Conservation (phyloP, 2,113 vertebrate genomes). For the Macrotus californicus region DNA sequence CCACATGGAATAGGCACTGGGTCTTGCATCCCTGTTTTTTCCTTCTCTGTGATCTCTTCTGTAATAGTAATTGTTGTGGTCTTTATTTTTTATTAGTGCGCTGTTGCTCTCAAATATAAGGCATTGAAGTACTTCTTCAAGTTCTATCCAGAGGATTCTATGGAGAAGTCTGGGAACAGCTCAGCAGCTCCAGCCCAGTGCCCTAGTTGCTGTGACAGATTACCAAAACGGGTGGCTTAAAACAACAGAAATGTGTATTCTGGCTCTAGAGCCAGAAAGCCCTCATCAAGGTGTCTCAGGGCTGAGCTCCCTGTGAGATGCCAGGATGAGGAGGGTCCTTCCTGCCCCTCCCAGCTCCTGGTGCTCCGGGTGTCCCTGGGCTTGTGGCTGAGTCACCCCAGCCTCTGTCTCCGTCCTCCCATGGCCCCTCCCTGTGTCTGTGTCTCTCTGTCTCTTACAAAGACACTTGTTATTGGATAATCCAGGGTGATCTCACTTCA, state of each 20-base stretch:
- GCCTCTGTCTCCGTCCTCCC: background rate
- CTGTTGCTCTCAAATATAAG: background rate
- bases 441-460: background rate
- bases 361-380: rapidly evolving
- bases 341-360: too few relatives aligned
- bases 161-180: background rate
- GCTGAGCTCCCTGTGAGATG: background rate
- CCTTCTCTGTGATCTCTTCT: background rate
- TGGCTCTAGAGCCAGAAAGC: background rate
- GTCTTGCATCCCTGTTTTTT: background rate
- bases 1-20: rapidly evolving
- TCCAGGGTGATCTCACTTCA: background rate
- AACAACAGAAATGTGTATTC: rapidly evolving
- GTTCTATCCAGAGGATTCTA: background rate
- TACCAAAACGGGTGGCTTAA: rapidly evolving
- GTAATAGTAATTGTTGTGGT: rapidly evolving
- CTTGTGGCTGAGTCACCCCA: rapidly evolving
- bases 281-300: rapidly evolving
- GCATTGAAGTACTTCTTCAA: background rate
- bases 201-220: rapidly evolving
- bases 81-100: background rate
- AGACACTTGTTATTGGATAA: background rate
- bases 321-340: background rate
- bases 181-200: rapidly evolving
- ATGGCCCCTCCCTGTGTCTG: background rate